Evolutionary conservation across 1,140 invertebrate genomes (phyloP), one percentile per base, ranked within the genome.

Genomic region (Pollicipes pollicipes): DNA sequence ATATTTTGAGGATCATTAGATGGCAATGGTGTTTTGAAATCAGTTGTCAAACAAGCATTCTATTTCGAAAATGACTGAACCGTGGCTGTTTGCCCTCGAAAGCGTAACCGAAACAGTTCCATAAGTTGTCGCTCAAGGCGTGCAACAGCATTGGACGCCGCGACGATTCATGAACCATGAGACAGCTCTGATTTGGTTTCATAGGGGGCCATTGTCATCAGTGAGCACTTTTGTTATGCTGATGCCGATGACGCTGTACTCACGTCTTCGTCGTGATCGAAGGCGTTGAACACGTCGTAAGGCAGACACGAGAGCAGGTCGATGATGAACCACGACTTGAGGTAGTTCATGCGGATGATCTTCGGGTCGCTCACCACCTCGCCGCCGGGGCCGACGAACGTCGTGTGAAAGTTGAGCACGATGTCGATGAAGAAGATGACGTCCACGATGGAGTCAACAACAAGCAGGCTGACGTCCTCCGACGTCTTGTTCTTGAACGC

Each of bases 351-450:
- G 75, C 95, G 84, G 77, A 98, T 98, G 72, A 90, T 91, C 81
- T 96, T 96, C 1, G 95, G 95, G 82, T 98, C 95, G 76, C 93
- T 96, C 75, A 98, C 95, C 70, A 97, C 94, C 83, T 98, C 95
- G 63, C 96, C 96, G 71, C 94, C 94, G 26, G 95, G 91, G 35
- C 97, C 96, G 74, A 99, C 97, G 83, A 98, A 99, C 70, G 97
- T 99, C 72, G 97, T 99, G 83, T 99, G 97, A 84, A 99, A 99
- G 84, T 99, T 99, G 78, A 99, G 88, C 78, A 99, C 93, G 81
- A 99, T 99, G 83, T 99, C 97, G 81, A 99, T 97, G 84, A 99
- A 99, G 84, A 99, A 99, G 77, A 99, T 95, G 71, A 99, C 96
- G 83, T 99, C 97, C 74, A 99, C 97, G 77, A 99, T 98, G 73